Percentiles rank a stretch among this genome's conserved stretches.
These are phyloP conservation scores for Bombus turneri DNA, from an alignment of 1,140 invertebrate genomes.

Conservation along the genomic window DNA sequence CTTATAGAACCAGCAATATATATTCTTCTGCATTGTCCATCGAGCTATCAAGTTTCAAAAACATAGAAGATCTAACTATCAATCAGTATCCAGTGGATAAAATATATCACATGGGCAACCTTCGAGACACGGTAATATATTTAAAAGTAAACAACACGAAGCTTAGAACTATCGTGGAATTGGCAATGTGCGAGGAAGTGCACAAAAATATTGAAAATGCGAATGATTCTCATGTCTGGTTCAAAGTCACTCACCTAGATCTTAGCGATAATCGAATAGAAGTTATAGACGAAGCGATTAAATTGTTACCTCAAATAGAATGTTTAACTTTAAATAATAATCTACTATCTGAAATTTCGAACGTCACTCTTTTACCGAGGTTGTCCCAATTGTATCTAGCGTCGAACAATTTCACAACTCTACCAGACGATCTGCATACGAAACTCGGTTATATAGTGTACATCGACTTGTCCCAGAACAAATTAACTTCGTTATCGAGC, in stretches of 20 bases:
- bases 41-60: slow-evolving; percentile 92
- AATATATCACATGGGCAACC: slow-evolving; percentile 86
- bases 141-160: slow-evolving; percentile 86
- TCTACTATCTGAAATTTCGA: slow-evolving; percentile 88
- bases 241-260: slow-evolving; percentile 85
- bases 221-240: slow-evolving; percentile 80
- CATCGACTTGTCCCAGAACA: slow-evolving; percentile 94
- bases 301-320: slow-evolving; percentile 89
- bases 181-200: slow-evolving; percentile 90
- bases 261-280: slow-evolving; percentile 91
- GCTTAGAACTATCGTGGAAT: slow-evolving; percentile 85
- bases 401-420: slow-evolving; percentile 88
- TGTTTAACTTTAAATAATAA: slow-evolving; percentile 90
- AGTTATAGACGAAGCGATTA: slow-evolving; percentile 90
- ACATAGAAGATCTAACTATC: slow-evolving; percentile 85
- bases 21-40: slow-evolving; percentile 90
- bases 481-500: slow-evolving; percentile 88
- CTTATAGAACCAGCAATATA: slow-evolving; percentile 91
- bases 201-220: slow-evolving; percentile 82
- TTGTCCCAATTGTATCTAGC: slow-evolving; percentile 88
- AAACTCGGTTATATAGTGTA: slow-evolving; percentile 94
- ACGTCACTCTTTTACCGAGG: slow-evolving; percentile 90
- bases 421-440: slow-evolving; percentile 90
- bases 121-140: slow-evolving; percentile 86
- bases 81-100: slow-evolving; percentile 85